phyloP scores from a whole-genome alignment of 2,113 vertebrate species.

The Proterorhinus semilunaris region DNA sequence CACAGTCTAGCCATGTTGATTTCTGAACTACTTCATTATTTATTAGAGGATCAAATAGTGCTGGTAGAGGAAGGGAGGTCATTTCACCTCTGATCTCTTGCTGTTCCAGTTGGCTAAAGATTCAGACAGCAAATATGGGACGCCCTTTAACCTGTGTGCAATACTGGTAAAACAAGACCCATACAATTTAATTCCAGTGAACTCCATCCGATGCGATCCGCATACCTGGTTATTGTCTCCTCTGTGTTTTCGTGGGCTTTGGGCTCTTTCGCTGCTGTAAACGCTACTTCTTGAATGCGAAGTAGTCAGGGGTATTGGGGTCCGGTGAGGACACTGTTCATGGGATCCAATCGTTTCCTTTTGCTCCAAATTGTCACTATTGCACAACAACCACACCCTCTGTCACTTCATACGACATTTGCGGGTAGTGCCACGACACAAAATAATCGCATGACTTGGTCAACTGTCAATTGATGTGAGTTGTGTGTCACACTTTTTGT shows the following conservation, averaged over 20 bases:
- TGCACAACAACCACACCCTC: no score
- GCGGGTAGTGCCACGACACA: no score
- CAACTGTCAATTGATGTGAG: no score
- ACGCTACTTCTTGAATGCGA: neutral
- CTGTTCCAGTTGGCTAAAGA: constrained; percentile 25
- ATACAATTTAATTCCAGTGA: constrained; percentile 18
- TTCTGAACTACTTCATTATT: no score
- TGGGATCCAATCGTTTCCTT: neutral
- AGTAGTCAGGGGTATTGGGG: neutral
- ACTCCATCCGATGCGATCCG: constrained; percentile 44
- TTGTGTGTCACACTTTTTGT: no score
- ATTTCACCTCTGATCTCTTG: constrained; percentile 33
- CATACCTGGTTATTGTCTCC: constrained; percentile 43
- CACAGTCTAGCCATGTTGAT: neutral
- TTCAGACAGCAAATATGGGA: constrained; percentile 41
- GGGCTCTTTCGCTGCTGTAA: constrained; percentile 9
- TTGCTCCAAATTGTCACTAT: no score
- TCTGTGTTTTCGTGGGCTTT: constrained; percentile 46
- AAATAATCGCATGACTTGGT: no score
- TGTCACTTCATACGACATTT: no score
- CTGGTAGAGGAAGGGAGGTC: neutral
- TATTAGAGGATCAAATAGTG: neutral
- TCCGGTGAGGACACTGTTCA: neutral
- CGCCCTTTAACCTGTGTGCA: constrained; percentile 14
- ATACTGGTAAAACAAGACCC: constrained; percentile 35